These are phyloP conservation scores for Phoxinus dragarum DNA, from an alignment of 2,797 vertebrate species.

Conservation along the genomic window DNA sequence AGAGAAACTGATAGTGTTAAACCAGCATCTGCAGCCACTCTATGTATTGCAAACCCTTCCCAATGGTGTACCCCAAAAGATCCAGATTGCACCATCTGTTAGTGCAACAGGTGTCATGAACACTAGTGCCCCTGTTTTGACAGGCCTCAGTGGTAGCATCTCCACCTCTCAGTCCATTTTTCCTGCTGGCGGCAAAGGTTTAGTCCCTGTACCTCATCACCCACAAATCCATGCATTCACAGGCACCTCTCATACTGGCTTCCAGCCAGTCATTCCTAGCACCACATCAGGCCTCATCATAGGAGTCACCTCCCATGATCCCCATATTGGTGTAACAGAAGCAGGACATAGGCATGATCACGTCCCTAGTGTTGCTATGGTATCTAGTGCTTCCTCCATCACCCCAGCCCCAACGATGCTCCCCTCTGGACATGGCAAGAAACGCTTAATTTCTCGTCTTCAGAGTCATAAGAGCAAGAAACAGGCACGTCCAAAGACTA, in stretches of 20 bases:
- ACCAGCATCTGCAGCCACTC: conserved; percentile 95
- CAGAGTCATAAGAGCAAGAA: conserved; percentile 92
- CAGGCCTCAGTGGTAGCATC: conserved; percentile 85
- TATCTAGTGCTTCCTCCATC: conserved; percentile 80
- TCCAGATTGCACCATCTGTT: conserved; percentile 84
- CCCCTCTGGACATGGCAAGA: conserved; percentile 86
- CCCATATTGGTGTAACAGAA: conserved; percentile 91
- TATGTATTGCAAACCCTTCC: conserved; percentile 96
- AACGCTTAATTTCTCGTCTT: conserved; percentile 91
- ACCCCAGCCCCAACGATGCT: conserved; percentile 71
- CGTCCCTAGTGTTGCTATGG: conserved; percentile 75
- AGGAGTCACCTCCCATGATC: conserved; percentile 89
- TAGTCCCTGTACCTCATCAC: conserved; percentile 90
- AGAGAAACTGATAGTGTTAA: conserved; percentile 94
- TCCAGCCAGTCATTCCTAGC: conserved; percentile 88
- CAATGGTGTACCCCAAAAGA: conserved; percentile 94
- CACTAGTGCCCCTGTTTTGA: conserved; percentile 83
- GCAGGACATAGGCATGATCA: conserved; percentile 86
- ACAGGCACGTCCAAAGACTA: conserved; percentile 84
- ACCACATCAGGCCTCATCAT: conserved; percentile 92
- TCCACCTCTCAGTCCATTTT: conserved; percentile 87
- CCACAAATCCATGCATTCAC: conserved; percentile 93
- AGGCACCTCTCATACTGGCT: conserved; percentile 82
- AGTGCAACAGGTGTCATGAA: conserved; percentile 87
- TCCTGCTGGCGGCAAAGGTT: conserved; percentile 86